Conservation (phyloP, 2,113 vertebrate genomes). For the Corapipo altera region DNA sequence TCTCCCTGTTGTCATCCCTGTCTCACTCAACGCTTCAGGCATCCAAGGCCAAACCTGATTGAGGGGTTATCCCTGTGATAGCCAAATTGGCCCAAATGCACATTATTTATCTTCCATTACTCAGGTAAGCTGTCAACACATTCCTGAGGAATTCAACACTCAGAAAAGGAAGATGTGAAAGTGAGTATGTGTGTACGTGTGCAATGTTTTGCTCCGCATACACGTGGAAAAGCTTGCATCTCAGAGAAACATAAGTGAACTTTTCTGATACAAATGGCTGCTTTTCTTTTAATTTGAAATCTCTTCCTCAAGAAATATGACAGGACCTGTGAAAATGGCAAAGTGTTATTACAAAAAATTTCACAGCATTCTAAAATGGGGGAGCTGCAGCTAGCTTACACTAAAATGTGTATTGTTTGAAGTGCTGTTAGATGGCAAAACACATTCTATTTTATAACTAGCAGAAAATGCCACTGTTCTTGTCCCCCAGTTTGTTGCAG, state of each 20-base stretch:
- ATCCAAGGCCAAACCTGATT: background rate
- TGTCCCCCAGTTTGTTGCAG: accelerated
- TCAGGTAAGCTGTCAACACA: background rate
- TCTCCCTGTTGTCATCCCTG: background rate
- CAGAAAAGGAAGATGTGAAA: background rate
- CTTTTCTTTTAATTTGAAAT: background rate
- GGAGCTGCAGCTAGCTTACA: background rate
- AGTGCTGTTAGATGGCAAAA: background rate
- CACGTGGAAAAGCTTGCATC: accelerated
- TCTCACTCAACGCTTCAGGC: background rate
- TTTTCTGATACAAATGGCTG: background rate
- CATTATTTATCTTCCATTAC: background rate
- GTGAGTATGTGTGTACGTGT: accelerated
- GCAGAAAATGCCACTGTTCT: background rate
- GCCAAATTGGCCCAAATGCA: background rate
- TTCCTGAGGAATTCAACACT: background rate
- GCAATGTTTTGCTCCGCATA: background rate
- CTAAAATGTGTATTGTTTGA: background rate
- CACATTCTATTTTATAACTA: background rate
- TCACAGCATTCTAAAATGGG: background rate
- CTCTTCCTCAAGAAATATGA: background rate
- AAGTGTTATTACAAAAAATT: background rate
- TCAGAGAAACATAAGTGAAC: background rate
- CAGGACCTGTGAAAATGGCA: background rate
- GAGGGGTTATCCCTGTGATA: background rate